Conservation (phyloP, 2,888 invertebrate species). For the Melanophora roralis region DNA sequence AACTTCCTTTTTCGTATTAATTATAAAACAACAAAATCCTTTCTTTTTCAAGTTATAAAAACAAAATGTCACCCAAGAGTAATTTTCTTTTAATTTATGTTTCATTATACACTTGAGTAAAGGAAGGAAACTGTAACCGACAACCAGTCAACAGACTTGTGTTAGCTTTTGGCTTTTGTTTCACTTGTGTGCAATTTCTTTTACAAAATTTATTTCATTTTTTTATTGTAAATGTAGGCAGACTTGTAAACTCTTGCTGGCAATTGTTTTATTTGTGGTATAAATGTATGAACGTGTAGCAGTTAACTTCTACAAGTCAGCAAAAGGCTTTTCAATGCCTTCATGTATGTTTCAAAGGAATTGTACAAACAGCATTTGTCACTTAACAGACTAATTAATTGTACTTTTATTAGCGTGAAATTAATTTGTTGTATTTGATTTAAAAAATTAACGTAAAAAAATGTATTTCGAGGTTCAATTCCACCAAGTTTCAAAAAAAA, state of each 20-base stretch:
- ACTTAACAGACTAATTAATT: no score
- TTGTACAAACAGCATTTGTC: no score
- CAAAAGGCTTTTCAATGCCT: not conserved
- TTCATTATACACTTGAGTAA: conserved; percentile 52
- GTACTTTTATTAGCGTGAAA: no score
- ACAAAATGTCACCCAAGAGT: conserved; percentile 22
- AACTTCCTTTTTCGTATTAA: not conserved
- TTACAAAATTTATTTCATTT: not conserved
- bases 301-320: not conserved
- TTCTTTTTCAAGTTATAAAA: not conserved
- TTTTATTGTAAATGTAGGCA: not conserved
- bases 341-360: no score
- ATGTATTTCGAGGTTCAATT: no score
- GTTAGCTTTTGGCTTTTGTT: not conserved
- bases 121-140: conserved; percentile 56
- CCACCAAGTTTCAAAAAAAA: conserved; percentile 2
- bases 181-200: not conserved
- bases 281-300: no score
- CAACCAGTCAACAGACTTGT: conserved; percentile 6
- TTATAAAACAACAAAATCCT: not conserved
- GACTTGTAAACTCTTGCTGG: no score
- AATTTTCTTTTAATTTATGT: conserved; percentile 44
- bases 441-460: no score
- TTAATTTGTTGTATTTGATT: no score
- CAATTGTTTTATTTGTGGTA: no score